These are phyloP conservation scores for Trichopoda pennipes DNA, from an alignment of 2,888 invertebrate species.

Conservation along the genomic window DNA sequence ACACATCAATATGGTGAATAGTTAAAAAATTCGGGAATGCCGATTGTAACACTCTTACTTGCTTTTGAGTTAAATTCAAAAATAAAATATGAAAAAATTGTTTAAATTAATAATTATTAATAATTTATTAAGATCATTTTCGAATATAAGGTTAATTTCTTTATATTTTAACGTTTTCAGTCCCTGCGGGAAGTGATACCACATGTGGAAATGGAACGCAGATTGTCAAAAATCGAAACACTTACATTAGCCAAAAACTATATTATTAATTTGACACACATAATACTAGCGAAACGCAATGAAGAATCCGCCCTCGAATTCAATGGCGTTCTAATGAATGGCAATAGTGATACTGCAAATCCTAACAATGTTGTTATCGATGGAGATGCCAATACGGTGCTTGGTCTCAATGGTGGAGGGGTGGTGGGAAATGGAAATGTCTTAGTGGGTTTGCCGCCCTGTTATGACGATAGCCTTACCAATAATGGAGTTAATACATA, in stretches of 20 bases:
- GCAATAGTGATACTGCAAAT: slow-evolving; percentile 39
- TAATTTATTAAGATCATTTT: neutral
- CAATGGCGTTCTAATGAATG: slow-evolving; percentile 72
- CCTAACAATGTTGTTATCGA: slow-evolving; percentile 31
- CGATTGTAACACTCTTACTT: too few species aligned
- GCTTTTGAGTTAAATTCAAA: too few species aligned
- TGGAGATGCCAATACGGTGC: slow-evolving; percentile 47
- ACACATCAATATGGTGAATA: too few species aligned
- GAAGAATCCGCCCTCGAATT: slow-evolving; percentile 80
- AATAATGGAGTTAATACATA: slow-evolving; percentile 72
- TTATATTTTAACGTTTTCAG: slow-evolving; percentile 80
- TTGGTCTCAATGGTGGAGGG: slow-evolving; percentile 53
- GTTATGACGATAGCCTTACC: slow-evolving; percentile 73
- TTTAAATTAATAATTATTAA: neutral
- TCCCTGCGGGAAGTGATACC: slow-evolving; percentile 92
- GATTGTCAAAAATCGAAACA: slow-evolving; percentile 93
- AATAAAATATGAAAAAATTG: too few species aligned
- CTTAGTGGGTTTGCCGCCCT: slow-evolving; percentile 62
- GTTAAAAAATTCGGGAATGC: too few species aligned
- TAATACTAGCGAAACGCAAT: slow-evolving; percentile 88
- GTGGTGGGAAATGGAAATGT: slow-evolving; percentile 53
- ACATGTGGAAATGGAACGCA: slow-evolving; percentile 91
- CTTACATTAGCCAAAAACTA: slow-evolving; percentile 94
- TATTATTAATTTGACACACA: slow-evolving; percentile 93
- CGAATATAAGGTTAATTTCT: neutral